Percentiles rank a stretch among this genome's conserved stretches.
phyloP scores from a whole-genome alignment of 53 echinoderm and acorn worm species.

The Zoroaster sp. region DNA sequence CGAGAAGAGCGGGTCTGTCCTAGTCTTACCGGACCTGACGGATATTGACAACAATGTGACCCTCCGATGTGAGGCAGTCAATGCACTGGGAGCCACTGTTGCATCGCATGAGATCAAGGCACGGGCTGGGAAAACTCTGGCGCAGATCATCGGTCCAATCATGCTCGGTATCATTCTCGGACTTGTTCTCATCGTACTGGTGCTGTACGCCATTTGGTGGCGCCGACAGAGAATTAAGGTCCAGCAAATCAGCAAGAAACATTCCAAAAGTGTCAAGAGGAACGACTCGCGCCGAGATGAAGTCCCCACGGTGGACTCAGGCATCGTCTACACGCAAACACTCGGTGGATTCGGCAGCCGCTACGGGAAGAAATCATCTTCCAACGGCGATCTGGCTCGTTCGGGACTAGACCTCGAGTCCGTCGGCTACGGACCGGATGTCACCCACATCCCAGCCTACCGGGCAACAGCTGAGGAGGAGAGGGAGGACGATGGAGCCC shows the following conservation, averaged over 20 bases:
- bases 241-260: constrained; percentile 51
- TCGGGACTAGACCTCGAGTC: constrained; percentile 71
- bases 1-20: constrained; percentile 32
- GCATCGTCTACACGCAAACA: constrained; percentile 45
- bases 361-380: neutral
- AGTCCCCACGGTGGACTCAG: neutral
- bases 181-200: constrained; percentile 49
- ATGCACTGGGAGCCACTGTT: constrained; percentile 29
- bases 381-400: constrained; percentile 25
- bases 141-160: constrained; percentile 62
- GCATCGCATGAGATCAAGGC: neutral
- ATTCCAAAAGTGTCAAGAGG: constrained; percentile 12
- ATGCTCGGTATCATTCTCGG: constrained; percentile 53
- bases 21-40: constrained; percentile 13
- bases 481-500: constrained; percentile 41
- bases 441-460: constrained; percentile 39
- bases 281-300: neutral
- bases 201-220: constrained; percentile 64
- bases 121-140: constrained; percentile 30
- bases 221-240: constrained; percentile 58
- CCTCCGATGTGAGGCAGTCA: constrained; percentile 55
- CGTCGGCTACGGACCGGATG: constrained; percentile 72
- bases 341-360: constrained; percentile 37
- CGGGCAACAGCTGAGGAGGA: constrained; percentile 19
- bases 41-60: constrained; percentile 38